Conservation (phyloP, 1,140 invertebrate species). For the Steinernema feltiae region DNA sequence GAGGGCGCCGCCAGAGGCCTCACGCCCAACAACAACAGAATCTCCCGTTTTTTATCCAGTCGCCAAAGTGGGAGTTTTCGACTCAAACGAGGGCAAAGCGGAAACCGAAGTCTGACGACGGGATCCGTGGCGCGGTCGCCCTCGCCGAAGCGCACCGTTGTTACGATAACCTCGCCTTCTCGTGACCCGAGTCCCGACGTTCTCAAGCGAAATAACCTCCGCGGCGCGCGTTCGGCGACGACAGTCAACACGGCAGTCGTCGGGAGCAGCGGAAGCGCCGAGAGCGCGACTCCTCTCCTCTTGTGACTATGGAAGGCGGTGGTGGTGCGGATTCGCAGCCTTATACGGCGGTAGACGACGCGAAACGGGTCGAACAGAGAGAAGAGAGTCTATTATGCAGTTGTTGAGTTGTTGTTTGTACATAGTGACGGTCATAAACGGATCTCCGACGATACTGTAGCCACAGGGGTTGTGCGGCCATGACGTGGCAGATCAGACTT, state of each 20-base stretch:
- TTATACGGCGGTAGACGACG: background rate
- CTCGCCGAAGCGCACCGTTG: constrained; percentile 7
- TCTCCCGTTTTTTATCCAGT: constrained; percentile 48
- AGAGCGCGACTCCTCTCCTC: background rate
- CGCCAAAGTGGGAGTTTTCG: constrained; percentile 44
- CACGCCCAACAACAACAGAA: constrained; percentile 42
- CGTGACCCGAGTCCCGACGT: constrained; percentile 10
- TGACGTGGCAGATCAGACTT: too few species aligned
- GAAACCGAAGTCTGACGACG: background rate
- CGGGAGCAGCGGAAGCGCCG: background rate
- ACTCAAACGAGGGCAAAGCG: constrained; percentile 32
- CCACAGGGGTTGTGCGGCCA: too few species aligned
- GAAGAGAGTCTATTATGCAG: background rate
- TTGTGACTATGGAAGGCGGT: constrained; percentile 2
- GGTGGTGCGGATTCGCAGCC: background rate
- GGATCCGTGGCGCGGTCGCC: background rate
- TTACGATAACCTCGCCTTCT: constrained; percentile 13
- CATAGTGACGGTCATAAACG: background rate
- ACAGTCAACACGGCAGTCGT: background rate
- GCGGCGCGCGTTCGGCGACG: background rate
- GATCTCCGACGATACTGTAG: too few species aligned
- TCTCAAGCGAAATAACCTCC: background rate
- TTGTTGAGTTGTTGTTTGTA: constrained; percentile 13
- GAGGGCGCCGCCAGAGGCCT: constrained; percentile 35
- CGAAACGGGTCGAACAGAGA: background rate